Percentiles rank a stretch among this genome's conserved stretches.
These are phyloP conservation scores for Nasonia vitripennis DNA, from an alignment of 1,140 invertebrate genomes.

Conservation along the genomic window DNA sequence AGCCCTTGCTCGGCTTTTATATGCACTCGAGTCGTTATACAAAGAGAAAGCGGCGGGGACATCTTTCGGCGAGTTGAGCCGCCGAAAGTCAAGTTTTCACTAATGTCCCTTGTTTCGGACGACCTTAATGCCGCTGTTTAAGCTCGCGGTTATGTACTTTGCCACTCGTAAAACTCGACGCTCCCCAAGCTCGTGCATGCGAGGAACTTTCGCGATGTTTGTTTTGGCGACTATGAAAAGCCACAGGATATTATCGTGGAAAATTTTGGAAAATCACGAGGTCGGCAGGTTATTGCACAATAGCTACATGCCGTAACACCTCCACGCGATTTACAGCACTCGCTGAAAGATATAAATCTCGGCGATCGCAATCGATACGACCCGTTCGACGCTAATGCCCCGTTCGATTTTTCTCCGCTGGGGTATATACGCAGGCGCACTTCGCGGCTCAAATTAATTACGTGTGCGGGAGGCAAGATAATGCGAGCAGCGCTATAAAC, in stretches of 20 bases:
- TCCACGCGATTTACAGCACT: too few species aligned
- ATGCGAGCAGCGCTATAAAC: conserved; percentile 62
- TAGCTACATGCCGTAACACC: too few species aligned
- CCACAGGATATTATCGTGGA: too few species aligned
- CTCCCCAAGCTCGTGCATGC: neutral
- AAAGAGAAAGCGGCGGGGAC: conserved; percentile 51
- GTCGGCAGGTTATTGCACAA: too few species aligned
- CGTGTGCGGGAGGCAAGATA: conserved; percentile 10
- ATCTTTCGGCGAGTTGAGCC: conserved; percentile 63
- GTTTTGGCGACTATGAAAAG: neutral
- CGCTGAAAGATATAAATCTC: conserved; percentile 34
- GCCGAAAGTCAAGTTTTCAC: conserved; percentile 70
- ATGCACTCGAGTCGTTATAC: conserved; percentile 57
- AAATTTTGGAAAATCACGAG: too few species aligned
- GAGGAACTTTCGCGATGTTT: conserved; percentile 20
- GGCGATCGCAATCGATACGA: neutral
- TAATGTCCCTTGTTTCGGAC: conserved; percentile 71
- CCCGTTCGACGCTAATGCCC: neutral
- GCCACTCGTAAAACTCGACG: neutral
- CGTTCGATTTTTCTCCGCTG: neutral
- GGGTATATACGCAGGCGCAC: neutral
- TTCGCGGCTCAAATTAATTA: conserved; percentile 63
- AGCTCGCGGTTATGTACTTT: conserved; percentile 51
- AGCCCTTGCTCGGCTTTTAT: conserved; percentile 59
- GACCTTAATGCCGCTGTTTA: conserved; percentile 68